Evolutionary conservation across 2,113 vertebrate genomes (phyloP).

Genomic region (Junco hyemalis): DNA sequence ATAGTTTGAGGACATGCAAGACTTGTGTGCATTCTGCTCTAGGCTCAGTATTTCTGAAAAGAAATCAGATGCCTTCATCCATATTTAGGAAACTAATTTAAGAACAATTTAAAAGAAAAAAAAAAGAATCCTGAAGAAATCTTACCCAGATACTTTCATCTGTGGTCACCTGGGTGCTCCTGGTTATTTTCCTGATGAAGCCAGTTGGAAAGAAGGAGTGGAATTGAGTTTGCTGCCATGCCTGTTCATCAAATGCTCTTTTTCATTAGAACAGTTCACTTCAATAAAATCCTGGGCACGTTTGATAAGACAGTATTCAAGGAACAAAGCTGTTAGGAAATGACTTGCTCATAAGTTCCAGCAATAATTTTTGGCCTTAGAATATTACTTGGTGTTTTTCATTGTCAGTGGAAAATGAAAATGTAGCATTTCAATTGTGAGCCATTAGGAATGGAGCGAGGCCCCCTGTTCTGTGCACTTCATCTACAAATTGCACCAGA

Average conservation of each 20-base stretch:
- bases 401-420: conserved; percentile 77
- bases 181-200: conserved; percentile 40
- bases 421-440: conserved; percentile 74
- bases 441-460: conserved; percentile 62
- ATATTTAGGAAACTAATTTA: conserved; percentile 36
- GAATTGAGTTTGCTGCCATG: conserved; percentile 19
- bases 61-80: conserved; percentile 13
- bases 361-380: conserved; percentile 73
- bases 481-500: conserved; percentile 75
- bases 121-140: not conserved
- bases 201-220: conserved; percentile 4
- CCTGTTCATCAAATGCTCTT: conserved; percentile 52
- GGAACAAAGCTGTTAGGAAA: conserved; percentile 72
- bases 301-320: conserved; percentile 69
- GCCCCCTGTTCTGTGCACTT: conserved; percentile 56
- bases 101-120: not conserved
- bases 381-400: conserved; percentile 69
- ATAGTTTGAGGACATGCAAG: conserved; percentile 52
- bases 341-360: conserved; percentile 66
- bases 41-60: not conserved
- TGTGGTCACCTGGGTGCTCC: conserved; percentile 32
- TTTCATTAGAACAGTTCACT: conserved; percentile 70
- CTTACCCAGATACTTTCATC: not conserved
- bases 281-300: conserved; percentile 65
- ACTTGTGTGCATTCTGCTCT: not conserved